phyloP scores from a whole-genome alignment of 2,888 invertebrate species.

The Acanthosepion esculentum region DNA sequence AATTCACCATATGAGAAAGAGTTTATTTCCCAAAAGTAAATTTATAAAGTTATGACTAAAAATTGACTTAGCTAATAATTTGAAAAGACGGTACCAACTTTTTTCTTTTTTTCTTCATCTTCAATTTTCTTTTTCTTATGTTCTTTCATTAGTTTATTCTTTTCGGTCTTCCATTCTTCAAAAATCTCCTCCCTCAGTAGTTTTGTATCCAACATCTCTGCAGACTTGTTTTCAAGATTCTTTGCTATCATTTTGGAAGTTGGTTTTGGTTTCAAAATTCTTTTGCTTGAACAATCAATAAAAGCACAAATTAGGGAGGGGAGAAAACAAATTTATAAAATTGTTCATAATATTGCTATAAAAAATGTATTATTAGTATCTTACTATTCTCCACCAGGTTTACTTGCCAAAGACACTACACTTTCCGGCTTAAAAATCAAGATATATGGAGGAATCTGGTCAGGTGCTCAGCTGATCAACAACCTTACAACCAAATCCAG shows the following conservation, averaged over 20 bases:
- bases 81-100: not conserved
- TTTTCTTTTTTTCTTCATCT: not conserved
- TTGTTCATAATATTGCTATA: too few species aligned
- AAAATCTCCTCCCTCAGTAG: not conserved
- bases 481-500: too few species aligned
- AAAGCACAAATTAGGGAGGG: not conserved
- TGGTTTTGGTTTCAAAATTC: not conserved
- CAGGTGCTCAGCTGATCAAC: too few species aligned
- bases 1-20: too few species aligned
- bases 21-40: too few species aligned
- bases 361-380: too few species aligned
- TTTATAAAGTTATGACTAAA: not conserved
- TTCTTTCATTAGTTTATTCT: not conserved
- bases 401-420: too few species aligned
- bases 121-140: not conserved
- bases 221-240: not conserved
- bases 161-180: not conserved
- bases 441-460: too few species aligned
- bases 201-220: not conserved
- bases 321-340: too few species aligned
- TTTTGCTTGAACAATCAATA: not conserved
- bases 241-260: not conserved
- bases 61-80: not conserved
- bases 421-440: too few species aligned
- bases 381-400: too few species aligned